Conservation (phyloP, 1,140 invertebrate species). For the Coptotermes formosanus region DNA sequence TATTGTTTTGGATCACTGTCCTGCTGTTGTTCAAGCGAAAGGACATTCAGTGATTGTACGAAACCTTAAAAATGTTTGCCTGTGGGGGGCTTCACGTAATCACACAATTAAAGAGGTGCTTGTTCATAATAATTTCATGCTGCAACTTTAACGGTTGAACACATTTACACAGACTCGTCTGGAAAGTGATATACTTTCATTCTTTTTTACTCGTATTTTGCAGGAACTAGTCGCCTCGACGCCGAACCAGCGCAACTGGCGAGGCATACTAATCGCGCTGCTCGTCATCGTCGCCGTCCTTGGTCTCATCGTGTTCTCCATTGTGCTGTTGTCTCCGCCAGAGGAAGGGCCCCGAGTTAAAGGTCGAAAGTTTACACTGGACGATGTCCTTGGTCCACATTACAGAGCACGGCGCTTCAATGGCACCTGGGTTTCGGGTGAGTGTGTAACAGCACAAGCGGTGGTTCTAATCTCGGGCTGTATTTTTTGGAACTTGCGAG, state of each 20-base stretch:
- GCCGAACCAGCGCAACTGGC: constrained; percentile 84
- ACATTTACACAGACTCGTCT: too few relatives aligned
- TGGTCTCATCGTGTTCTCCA: constrained; percentile 81
- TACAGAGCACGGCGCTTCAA: constrained; percentile 67
- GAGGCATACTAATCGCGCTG: constrained; percentile 84
- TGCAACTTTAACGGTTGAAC: too few relatives aligned
- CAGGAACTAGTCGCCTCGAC: constrained; percentile 79
- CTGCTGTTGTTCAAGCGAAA: too few relatives aligned
- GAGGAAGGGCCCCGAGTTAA: constrained; percentile 66
- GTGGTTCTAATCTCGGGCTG: too few relatives aligned
- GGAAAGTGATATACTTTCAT: not conserved
- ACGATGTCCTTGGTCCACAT: constrained; percentile 62
- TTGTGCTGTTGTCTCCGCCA: constrained; percentile 76
- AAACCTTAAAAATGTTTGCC: too few relatives aligned
- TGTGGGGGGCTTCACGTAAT: too few relatives aligned
- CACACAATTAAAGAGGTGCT: too few relatives aligned
- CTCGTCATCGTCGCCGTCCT: constrained; percentile 84
- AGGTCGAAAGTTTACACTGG: constrained; percentile 62
- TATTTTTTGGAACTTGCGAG: too few relatives aligned
- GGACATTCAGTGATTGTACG: too few relatives aligned
- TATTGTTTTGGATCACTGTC: too few relatives aligned
- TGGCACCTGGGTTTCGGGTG: constrained; percentile 79
- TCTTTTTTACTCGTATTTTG: constrained; percentile 38
- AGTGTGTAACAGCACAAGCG: too few relatives aligned
- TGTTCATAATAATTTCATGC: too few relatives aligned